A percentile compares a stretch with the other conserved stretches of the same genome.
phyloP scores from a whole-genome alignment of 64 coral and sea anemone genomes.

The Pocillopora verrucosa region DNA sequence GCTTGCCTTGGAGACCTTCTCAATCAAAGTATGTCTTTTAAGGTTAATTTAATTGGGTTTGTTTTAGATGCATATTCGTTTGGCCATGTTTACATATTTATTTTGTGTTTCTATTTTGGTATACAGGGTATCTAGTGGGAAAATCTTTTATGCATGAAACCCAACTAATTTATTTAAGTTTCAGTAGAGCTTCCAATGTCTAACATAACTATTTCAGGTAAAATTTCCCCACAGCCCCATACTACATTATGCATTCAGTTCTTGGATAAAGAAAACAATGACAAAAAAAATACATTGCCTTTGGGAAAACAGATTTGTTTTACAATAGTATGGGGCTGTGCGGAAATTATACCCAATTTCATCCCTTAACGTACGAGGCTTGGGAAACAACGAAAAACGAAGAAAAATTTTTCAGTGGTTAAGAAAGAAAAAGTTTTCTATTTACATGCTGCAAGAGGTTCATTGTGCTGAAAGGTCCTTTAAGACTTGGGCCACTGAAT shows the following conservation, averaged over 20 bases:
- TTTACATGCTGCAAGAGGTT: constrained; percentile 30
- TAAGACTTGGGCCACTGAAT: constrained; percentile 13
- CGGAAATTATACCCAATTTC: not conserved
- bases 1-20: not conserved
- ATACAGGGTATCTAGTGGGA: not conserved
- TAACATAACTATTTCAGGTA: constrained; percentile 4
- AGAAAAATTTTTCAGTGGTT: constrained; percentile 41
- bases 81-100: not conserved
- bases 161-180: not conserved
- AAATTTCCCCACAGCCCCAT: no score
- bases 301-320: no score
- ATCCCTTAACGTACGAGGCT: constrained; percentile 18
- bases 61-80: not conserved
- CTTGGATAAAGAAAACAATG: no score
- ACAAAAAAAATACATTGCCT: no score
- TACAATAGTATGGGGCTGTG: no score
- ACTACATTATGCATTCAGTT: no score
- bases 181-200: not conserved
- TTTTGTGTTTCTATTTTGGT: not conserved
- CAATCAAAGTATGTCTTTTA: not conserved
- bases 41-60: not conserved
- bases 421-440: constrained; percentile 20
- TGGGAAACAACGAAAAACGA: constrained; percentile 9
- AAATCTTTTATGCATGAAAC: not conserved
- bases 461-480: constrained; percentile 1